Percentiles rank a stretch among this genome's conserved stretches.
Evolutionary conservation across 2,888 invertebrate genomes (phyloP).

Genomic region (Macaria notata): DNA sequence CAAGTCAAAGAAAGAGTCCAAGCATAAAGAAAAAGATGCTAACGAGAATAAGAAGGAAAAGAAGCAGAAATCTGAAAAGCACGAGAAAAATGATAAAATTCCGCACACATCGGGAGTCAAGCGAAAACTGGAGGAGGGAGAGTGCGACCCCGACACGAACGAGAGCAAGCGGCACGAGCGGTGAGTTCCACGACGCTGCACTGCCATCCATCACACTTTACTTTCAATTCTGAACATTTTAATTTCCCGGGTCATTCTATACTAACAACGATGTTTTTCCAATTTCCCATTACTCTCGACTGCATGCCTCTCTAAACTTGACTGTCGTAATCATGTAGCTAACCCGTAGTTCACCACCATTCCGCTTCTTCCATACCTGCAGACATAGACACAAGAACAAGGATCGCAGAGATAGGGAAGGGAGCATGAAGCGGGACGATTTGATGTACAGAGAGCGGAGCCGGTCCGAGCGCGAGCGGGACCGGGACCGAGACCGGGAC

Average conservation of each 20-base stretch:
- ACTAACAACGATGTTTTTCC: no score
- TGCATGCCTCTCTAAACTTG: slow-evolving; percentile 40
- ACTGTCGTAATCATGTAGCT: slow-evolving; percentile 40
- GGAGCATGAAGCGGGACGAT: slow-evolving; percentile 76
- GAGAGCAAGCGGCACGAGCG: slow-evolving; percentile 78
- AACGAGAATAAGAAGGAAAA: slow-evolving; percentile 62
- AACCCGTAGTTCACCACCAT: slow-evolving; percentile 63
- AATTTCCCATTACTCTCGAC: no score
- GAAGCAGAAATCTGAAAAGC: slow-evolving; percentile 55
- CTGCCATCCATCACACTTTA: no score
- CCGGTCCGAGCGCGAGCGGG: slow-evolving; percentile 73
- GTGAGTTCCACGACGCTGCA: slow-evolving; percentile 45
- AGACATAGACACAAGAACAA: slow-evolving; percentile 79
- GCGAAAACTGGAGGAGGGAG: slow-evolving; percentile 83
- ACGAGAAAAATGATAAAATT: slow-evolving; percentile 61
- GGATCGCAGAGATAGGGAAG: slow-evolving; percentile 74
- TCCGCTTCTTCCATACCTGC: slow-evolving; percentile 74
- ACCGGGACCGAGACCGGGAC: slow-evolving; percentile 82
- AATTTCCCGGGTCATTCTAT: no score
- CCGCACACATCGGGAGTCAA: slow-evolving; percentile 69
- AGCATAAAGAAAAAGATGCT: slow-evolving; percentile 56
- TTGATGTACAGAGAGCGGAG: slow-evolving; percentile 78
- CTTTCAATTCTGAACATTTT: no score
- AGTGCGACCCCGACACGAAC: slow-evolving; percentile 70
- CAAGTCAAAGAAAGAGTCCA: slow-evolving; percentile 63